A percentile compares a stretch with the other conserved stretches of the same genome.
Evolutionary conservation across 2,113 vertebrate species (phyloP).

Genomic region (Ameiurus melas): DNA sequence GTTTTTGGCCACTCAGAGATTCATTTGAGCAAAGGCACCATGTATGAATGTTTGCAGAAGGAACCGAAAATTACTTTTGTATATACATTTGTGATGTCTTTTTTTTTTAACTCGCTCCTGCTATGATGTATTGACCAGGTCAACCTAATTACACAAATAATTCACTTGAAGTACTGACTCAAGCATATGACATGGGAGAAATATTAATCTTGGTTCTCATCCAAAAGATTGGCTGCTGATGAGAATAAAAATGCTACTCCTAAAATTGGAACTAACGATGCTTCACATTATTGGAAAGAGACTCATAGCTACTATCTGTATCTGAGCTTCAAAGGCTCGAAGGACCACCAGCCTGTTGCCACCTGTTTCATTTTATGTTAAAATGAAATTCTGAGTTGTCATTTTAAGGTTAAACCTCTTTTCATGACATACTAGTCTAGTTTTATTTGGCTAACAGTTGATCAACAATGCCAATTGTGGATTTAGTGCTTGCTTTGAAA

Average conservation of each 20-base stretch:
- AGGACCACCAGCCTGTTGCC: not conserved
- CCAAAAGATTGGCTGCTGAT: conserved; percentile 24
- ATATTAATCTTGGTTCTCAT: conserved; percentile 22
- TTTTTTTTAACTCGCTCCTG: not conserved
- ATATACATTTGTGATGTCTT: not conserved
- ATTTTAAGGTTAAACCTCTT: not conserved
- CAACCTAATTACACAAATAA: not conserved
- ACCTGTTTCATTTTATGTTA: not conserved
- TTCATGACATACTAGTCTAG: not conserved
- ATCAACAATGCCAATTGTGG: not conserved
- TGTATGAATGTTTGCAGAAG: not conserved
- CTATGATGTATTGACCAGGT: not conserved
- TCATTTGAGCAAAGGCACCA: not conserved
- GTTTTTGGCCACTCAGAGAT: conserved; percentile 5
- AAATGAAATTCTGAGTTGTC: not conserved
- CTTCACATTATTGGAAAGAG: not conserved
- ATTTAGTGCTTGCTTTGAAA: not conserved
- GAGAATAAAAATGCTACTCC: not conserved
- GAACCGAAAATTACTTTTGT: not conserved
- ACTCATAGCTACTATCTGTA: not conserved
- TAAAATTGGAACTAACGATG: not conserved
- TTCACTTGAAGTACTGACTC: not conserved
- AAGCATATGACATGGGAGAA: not conserved
- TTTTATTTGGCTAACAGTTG: not conserved
- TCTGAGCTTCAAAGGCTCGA: not conserved